Conservation (phyloP, 2,797 vertebrate species). For the Brachyalestes nurse region DNA sequence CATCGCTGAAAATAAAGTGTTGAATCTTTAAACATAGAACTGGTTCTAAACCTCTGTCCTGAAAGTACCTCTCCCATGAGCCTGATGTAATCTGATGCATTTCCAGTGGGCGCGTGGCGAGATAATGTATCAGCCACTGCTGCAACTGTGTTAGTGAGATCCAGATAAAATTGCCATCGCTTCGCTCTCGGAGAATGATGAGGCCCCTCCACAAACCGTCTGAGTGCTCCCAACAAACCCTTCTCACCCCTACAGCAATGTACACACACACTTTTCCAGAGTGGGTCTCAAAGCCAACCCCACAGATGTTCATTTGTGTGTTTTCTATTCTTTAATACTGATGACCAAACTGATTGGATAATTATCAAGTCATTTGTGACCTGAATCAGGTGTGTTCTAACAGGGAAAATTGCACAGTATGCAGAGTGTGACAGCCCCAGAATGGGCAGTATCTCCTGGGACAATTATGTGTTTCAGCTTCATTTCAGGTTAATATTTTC, state of each 20-base stretch:
- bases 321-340: neutral
- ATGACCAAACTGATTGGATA: neutral
- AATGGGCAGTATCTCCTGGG: neutral
- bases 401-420: neutral
- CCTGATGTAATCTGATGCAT: constrained; percentile 26
- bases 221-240: neutral
- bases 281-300: neutral
- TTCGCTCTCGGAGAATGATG: constrained; percentile 27
- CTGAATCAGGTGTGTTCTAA: neutral
- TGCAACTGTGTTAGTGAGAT: constrained; percentile 34
- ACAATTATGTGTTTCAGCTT: neutral
- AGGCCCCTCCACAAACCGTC: constrained; percentile 2
- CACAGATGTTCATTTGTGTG: neutral
- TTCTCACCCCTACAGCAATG: neutral
- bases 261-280: constrained; percentile 2
- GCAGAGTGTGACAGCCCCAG: neutral
- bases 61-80: neutral
- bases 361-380: neutral
- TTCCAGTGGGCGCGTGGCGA: constrained; percentile 15
- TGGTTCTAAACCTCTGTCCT: constrained; percentile 8
- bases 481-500: neutral
- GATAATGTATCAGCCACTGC: constrained; percentile 45
- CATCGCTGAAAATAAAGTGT: neutral
- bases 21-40: constrained; percentile 12
- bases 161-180: constrained; percentile 45